phyloP scores from a whole-genome alignment of 2,797 vertebrate species.

The Urosaurus nigricauda region DNA sequence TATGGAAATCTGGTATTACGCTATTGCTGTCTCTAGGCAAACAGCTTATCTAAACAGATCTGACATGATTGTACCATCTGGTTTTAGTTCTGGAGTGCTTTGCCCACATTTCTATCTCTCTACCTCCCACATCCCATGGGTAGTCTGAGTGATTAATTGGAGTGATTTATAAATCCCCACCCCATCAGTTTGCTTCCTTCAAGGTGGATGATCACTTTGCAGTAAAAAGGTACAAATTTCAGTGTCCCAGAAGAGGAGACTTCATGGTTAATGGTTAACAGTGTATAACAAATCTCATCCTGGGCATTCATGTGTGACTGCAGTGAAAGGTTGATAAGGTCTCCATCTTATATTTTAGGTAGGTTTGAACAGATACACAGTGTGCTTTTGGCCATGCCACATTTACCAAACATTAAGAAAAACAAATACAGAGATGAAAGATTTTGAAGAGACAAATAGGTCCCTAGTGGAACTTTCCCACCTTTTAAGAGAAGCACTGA shows the following conservation, averaged over 20 bases:
- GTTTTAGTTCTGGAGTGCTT: slow-evolving; percentile 80
- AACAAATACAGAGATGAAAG: slow-evolving; percentile 79
- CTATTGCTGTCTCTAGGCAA: slow-evolving; percentile 86
- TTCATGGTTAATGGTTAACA: slow-evolving; percentile 72
- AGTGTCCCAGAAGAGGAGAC: slow-evolving; percentile 71
- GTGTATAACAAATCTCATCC: slow-evolving; percentile 66
- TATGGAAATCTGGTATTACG: slow-evolving; percentile 87
- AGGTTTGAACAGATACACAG: slow-evolving; percentile 67
- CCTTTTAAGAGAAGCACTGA: slow-evolving; percentile 66
- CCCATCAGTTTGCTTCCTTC: slow-evolving; percentile 67
- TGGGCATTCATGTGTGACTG: slow-evolving; percentile 61
- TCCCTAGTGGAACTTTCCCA: slow-evolving; percentile 63
- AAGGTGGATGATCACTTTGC: slow-evolving; percentile 64
- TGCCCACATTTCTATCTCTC: slow-evolving; percentile 73
- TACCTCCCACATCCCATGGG: slow-evolving; percentile 27
- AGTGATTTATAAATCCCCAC: slow-evolving; percentile 74
- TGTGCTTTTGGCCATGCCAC: slow-evolving; percentile 78
- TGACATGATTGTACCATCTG: slow-evolving; percentile 82
- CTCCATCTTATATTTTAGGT: slow-evolving; percentile 73
- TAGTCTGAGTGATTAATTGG: slow-evolving; percentile 77
- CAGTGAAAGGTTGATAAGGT: slow-evolving; percentile 64
- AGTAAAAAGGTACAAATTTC: slow-evolving; percentile 67
- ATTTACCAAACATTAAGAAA: slow-evolving; percentile 82
- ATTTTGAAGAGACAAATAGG: slow-evolving; percentile 74
- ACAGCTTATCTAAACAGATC: slow-evolving; percentile 92